A percentile compares a stretch with the other conserved stretches of the same genome.
Evolutionary conservation across 2,797 vertebrate genomes (phyloP).

Genomic region (Dermochelys coriacea): DNA sequence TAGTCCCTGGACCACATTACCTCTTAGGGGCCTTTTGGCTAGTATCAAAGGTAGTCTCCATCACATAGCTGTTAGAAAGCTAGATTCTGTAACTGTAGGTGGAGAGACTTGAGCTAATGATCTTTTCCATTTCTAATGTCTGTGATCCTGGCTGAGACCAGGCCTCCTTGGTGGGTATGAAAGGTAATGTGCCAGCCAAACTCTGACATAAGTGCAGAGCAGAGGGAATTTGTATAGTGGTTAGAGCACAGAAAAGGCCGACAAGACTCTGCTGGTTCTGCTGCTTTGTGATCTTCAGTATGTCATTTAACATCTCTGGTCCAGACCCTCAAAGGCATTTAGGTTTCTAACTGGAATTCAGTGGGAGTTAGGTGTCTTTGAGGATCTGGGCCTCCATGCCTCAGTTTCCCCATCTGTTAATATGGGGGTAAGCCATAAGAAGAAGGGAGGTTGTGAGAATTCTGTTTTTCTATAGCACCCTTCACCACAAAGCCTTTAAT

Average conservation of each 20-base stretch:
- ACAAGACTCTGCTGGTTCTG: neutral
- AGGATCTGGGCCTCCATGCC: neutral
- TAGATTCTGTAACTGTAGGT: neutral
- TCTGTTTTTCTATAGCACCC: neutral
- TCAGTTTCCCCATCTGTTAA: neutral
- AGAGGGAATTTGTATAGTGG: neutral
- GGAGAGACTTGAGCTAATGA: neutral
- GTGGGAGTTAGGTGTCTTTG: neutral
- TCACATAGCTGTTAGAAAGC: neutral
- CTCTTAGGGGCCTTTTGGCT: too few relatives aligned
- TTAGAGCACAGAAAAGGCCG: fast-evolving
- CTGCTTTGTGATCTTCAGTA: neutral
- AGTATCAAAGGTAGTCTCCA: neutral
- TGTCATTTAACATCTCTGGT: neutral
- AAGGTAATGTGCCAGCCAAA: neutral
- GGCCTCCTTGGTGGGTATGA: neutral
- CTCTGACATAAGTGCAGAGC: neutral
- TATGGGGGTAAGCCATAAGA: neutral
- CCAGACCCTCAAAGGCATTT: neutral
- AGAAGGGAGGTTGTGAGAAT: neutral
- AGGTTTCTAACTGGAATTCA: neutral
- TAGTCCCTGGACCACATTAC: too few relatives aligned
- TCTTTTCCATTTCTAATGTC: neutral
- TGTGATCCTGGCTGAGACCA: neutral
- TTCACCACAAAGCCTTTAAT: neutral